These are phyloP conservation scores for Peromyscus attwateri DNA, from an alignment of 2,797 vertebrate genomes.

Conservation along the genomic window DNA sequence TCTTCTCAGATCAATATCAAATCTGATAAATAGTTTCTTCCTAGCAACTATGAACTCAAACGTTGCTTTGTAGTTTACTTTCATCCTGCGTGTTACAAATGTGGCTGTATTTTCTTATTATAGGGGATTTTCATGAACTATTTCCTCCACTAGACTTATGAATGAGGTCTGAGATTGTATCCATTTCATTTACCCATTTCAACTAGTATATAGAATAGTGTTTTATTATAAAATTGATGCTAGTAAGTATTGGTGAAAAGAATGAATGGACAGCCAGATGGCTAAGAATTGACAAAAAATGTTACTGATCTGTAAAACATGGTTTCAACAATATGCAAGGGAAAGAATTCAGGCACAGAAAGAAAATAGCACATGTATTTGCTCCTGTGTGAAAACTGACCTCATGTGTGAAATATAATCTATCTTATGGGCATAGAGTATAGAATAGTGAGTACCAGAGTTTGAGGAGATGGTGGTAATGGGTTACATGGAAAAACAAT, in stretches of 20 bases:
- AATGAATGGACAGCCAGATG: neutral
- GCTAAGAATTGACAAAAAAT: neutral
- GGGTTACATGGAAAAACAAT: neutral
- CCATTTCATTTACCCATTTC: neutral
- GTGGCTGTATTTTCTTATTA: neutral
- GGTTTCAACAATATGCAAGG: neutral
- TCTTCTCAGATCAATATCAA: conserved; percentile 16
- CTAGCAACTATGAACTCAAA: neutral
- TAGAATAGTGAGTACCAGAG: neutral
- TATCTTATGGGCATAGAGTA: neutral
- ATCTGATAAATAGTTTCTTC: neutral
- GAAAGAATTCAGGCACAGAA: neutral
- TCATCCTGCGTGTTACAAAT: neutral
- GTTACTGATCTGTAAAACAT: conserved; percentile 17
- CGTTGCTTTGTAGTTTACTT: neutral
- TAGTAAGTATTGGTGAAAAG: conserved; percentile 19
- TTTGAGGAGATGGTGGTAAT: neutral
- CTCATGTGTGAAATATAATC: neutral
- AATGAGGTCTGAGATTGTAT: neutral
- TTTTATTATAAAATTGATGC: neutral
- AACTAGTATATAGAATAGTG: neutral
- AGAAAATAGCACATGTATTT: neutral
- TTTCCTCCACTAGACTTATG: neutral
- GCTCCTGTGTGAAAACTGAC: neutral
- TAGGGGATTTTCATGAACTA: neutral